Percentiles rank a stretch among this genome's conserved stretches.
Evolutionary conservation across 2,888 invertebrate genomes (phyloP).

Genomic region (Cerastis rubricosa): DNA sequence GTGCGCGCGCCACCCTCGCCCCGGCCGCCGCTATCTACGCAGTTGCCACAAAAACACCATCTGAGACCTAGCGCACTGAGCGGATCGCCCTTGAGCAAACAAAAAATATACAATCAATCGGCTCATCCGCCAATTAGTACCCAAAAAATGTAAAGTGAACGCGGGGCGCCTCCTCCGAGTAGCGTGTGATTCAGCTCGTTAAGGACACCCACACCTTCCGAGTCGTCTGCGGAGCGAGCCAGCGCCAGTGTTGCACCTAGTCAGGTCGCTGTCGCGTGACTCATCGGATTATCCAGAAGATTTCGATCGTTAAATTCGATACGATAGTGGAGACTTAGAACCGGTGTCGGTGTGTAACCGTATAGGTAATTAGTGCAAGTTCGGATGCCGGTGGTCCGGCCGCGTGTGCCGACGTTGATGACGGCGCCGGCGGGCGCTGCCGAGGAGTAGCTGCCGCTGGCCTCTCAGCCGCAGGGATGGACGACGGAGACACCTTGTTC

Average conservation of each 20-base stretch:
- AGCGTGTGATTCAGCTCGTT: constrained; percentile 78
- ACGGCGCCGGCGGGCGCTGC: constrained; percentile 84
- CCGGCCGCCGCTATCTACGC: constrained; percentile 84
- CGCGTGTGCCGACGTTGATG: constrained; percentile 83
- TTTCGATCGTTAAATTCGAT: constrained; percentile 78
- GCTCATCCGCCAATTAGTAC: constrained; percentile 69
- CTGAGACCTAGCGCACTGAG: constrained; percentile 76
- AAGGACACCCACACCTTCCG: constrained; percentile 89
- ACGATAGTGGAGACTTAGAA: constrained; percentile 75
- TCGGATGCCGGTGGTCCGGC: constrained; percentile 90
- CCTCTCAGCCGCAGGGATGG: constrained; percentile 85
- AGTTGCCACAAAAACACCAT: constrained; percentile 86
- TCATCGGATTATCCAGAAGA: constrained; percentile 86
- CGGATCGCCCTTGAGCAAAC: constrained; percentile 79
- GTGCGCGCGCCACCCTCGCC: constrained; percentile 87
- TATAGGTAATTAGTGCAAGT: constrained; percentile 74
- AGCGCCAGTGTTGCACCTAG: constrained; percentile 75
- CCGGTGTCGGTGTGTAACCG: constrained; percentile 74
- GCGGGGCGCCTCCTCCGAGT: constrained; percentile 77
- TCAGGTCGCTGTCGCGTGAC: constrained; percentile 83
- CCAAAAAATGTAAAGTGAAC: constrained; percentile 71
- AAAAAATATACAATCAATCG: constrained; percentile 76
- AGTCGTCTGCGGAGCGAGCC: constrained; percentile 70
- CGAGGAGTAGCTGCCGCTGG: constrained; percentile 78
- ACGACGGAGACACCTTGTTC: constrained; percentile 88